Evolutionary conservation across 1,140 invertebrate genomes (phyloP).

Genomic region (Mamestra configurata): DNA sequence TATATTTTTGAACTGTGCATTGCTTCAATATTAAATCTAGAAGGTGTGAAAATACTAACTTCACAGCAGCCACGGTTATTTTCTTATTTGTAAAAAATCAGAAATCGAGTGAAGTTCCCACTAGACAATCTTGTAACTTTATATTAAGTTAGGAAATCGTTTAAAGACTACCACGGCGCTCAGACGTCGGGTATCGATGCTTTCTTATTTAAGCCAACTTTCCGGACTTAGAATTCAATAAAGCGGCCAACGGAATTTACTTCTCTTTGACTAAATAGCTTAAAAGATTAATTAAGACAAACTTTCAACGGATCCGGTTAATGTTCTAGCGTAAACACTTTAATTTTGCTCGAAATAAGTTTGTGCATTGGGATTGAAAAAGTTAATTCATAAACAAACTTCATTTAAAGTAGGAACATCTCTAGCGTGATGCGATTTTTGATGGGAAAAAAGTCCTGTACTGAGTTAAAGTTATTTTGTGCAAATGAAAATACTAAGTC

Average conservation of each 20-base stretch:
- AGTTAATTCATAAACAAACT: conserved; percentile 45
- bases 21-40: no score
- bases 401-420: conserved; percentile 21
- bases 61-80: not conserved
- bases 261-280: conserved; percentile 84
- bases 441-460: not conserved
- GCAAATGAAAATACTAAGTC: not conserved
- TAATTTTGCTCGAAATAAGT: conserved; percentile 62
- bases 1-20: no score
- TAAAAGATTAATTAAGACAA: conserved; percentile 82
- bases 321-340: conserved; percentile 68
- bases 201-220: conserved; percentile 81
- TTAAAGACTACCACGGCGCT: conserved; percentile 67
- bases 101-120: conserved; percentile 54
- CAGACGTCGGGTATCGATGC: conserved; percentile 74
- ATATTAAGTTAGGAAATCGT: conserved; percentile 74
- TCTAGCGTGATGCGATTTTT: conserved; percentile 19
- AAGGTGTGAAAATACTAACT: not conserved
- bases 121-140: conserved; percentile 70
- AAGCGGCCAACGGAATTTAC: conserved; percentile 80
- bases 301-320: conserved; percentile 72
- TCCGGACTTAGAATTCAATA: conserved; percentile 79
- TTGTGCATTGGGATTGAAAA: conserved; percentile 56
- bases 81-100: conserved; percentile 29
- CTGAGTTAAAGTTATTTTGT: not conserved